Percentiles rank a stretch among this genome's conserved stretches.
Conservation (phyloP, 2,113 vertebrate species). For the Pseudorectes ferrugineus region DNA sequence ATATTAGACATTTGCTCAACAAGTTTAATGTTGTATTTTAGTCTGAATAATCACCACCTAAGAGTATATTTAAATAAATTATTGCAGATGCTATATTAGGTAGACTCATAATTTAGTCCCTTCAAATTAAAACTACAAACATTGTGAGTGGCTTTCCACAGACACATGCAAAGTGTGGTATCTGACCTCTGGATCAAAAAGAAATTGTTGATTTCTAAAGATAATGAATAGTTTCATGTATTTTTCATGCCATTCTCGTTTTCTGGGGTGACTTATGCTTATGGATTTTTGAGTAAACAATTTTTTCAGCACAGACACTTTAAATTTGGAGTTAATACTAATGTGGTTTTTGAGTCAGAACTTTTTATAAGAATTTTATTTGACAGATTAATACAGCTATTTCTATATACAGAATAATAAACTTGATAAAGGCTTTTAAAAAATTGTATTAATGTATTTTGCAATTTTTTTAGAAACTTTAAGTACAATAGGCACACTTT, state of each 20-base stretch:
- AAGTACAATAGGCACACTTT: neutral
- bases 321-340: neutral
- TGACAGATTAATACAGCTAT: neutral
- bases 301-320: neutral
- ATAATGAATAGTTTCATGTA: fast-evolving
- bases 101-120: neutral
- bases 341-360: neutral
- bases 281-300: neutral
- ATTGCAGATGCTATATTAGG: neutral
- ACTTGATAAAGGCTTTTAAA: neutral
- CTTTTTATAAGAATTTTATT: neutral
- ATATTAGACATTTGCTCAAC: neutral
- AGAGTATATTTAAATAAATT: neutral
- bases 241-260: neutral
- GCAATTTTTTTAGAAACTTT: neutral
- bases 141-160: neutral
- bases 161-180: neutral
- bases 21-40: neutral
- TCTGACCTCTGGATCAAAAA: neutral
- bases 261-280: neutral
- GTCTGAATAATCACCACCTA: neutral
- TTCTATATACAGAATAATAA: neutral
- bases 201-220: neutral
- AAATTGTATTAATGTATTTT: neutral
- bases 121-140: neutral